These are phyloP conservation scores for Cebus imitator DNA, from an alignment of 2,113 vertebrate genomes.

Conservation along the genomic window DNA sequence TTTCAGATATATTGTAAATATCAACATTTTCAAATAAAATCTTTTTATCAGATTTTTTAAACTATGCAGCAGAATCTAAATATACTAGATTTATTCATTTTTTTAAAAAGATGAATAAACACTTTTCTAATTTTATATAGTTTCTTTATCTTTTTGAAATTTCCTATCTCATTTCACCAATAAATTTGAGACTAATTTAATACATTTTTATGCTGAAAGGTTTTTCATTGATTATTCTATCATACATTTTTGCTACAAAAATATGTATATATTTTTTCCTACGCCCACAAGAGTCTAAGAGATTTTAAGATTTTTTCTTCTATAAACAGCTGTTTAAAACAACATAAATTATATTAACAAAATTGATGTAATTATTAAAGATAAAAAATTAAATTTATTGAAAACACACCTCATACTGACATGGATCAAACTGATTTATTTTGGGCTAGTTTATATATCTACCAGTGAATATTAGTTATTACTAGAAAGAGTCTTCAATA, in stretches of 20 bases:
- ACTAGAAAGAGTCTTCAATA: background rate
- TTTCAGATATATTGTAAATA: slow-evolving; percentile 26
- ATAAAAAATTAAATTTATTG: background rate
- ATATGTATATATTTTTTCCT: background rate
- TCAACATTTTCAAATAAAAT: slow-evolving; percentile 18
- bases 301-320: background rate
- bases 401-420: background rate
- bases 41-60: background rate
- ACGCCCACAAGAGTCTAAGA: background rate
- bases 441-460: background rate
- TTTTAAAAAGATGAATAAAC: background rate
- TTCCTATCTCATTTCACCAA: slow-evolving; percentile 9
- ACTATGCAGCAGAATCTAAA: background rate
- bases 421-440: background rate
- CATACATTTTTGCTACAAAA: slow-evolving; percentile 3
- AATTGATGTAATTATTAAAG: background rate
- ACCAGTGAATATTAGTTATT: background rate
- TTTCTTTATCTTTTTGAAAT: background rate
- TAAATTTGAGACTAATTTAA: background rate
- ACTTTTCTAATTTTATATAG: background rate
- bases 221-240: background rate
- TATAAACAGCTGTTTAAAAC: background rate
- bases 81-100: background rate
- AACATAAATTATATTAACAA: background rate
- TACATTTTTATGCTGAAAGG: background rate